Base-by-base conservation (phyloP, 2,797 vertebrate species). In the Poecile montanus region DNA sequence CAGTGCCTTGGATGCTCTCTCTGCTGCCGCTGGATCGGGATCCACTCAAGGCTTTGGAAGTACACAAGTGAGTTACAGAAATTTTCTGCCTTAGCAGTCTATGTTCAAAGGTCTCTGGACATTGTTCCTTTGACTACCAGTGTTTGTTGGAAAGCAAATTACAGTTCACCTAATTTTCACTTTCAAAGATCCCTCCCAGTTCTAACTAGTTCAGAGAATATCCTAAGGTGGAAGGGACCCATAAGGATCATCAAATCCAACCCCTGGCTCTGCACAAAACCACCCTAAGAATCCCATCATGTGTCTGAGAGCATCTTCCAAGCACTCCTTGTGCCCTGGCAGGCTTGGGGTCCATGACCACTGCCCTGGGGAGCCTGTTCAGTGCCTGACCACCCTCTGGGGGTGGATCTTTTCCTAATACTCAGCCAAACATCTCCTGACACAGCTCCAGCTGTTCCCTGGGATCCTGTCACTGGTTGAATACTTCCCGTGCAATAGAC, bases 401-500 rank as follows among this genome's bases (percentile, higher is more conserved):
- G 30, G 26, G 54, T 53, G n/a, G 72, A 51, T 9, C 17, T 47
- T 53, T 27, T 53, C 53, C 40, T 53, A 53, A 47, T 53, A 77
- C 12, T 34, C 54, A 56, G 32, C 21, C 18, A 47, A 45, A 29
- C 45, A 7, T 14, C 6, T 36, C 32, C n/a, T 72, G 45, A 32
- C 38, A 42, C 40, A 56, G 34, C 34, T 77, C 10, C 30, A 63
- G 74, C 42, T 40, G 9, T 30, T 77, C 65, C 57, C 74, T 48
- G 44, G 17, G 9, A 16, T 65, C 38, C 22, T 65, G 45, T 60
- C 58, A 40, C 65, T 47, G n/a, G 25, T 10, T 6, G 18, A 40
- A 53, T 16, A 42, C 7, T 60, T 60, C 21, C 66, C 0, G 0
- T 40, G 40, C n/a, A 54, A 34, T 4, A 71, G n/a, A 65, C 30